These are phyloP conservation scores for Indri indri DNA, from an alignment of 2,113 vertebrate species.

Conservation along the genomic window DNA sequence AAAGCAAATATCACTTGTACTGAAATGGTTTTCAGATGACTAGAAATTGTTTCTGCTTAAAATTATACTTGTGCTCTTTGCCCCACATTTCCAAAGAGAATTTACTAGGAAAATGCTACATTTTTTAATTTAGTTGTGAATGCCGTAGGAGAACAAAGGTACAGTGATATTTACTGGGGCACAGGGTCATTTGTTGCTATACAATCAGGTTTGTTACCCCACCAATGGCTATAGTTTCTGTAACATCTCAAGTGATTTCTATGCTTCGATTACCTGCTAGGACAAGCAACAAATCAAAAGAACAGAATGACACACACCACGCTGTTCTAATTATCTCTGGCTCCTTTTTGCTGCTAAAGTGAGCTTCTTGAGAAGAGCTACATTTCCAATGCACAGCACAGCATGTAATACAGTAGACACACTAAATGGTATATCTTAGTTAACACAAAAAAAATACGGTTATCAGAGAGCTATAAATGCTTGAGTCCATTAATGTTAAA, in stretches of 20 bases:
- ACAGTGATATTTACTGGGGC: not conserved
- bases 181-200: not conserved
- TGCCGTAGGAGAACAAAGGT: not conserved
- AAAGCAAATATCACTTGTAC: not conserved
- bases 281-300: not conserved
- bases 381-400: not conserved
- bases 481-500: not conserved
- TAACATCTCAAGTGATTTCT: not conserved
- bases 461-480: not conserved
- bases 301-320: not conserved
- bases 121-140: not conserved
- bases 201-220: not conserved
- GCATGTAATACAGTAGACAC: not conserved
- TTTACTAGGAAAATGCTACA: not conserved
- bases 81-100: not conserved
- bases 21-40: not conserved
- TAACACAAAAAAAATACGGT: not conserved
- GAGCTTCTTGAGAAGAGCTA: not conserved
- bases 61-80: not conserved
- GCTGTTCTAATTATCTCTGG: not conserved
- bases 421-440: not conserved
- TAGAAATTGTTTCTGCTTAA: not conserved
- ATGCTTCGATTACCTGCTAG: not conserved
- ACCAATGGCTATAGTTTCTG: not conserved
- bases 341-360: not conserved